Evolutionary conservation across 2,113 vertebrate species (phyloP).

Genomic region (Neolamprologus fasciatus): DNA sequence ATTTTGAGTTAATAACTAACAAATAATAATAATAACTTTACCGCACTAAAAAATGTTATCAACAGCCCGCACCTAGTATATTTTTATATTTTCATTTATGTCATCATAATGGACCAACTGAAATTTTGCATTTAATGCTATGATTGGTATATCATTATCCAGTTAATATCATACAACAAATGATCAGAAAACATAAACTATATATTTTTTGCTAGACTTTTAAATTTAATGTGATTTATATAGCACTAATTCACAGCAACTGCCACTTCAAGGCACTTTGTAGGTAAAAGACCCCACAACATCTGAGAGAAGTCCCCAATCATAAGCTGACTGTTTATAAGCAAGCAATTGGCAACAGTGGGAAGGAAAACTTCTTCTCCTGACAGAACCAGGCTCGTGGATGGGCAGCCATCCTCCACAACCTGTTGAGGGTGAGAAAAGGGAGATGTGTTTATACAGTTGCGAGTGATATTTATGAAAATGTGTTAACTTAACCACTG

Average conservation of each 20-base stretch:
- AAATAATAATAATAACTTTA: background rate
- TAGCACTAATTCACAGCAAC: background rate
- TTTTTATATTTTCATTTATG: background rate
- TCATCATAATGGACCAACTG: background rate
- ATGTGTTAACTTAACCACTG: background rate
- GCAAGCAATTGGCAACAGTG: background rate
- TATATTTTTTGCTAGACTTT: fast-evolving
- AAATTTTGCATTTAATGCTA: fast-evolving
- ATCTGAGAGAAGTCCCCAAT: background rate
- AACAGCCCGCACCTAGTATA: fast-evolving
- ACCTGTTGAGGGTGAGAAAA: background rate
- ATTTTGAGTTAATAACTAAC: background rate
- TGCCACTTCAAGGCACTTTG: background rate
- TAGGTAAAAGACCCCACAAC: background rate
- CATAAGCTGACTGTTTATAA: background rate
- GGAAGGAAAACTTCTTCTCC: background rate
- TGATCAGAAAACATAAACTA: background rate
- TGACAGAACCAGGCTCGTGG: background rate
- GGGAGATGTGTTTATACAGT: background rate
- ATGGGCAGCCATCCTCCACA: background rate
- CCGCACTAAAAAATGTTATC: fast-evolving
- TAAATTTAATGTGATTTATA: background rate
- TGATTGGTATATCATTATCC: background rate
- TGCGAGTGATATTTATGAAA: fast-evolving
- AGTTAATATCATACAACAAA: background rate